Percentiles rank a stretch among this genome's conserved stretches.
Conservation (phyloP, 2,113 vertebrate genomes). For the Tragelaphus buxtoni region DNA sequence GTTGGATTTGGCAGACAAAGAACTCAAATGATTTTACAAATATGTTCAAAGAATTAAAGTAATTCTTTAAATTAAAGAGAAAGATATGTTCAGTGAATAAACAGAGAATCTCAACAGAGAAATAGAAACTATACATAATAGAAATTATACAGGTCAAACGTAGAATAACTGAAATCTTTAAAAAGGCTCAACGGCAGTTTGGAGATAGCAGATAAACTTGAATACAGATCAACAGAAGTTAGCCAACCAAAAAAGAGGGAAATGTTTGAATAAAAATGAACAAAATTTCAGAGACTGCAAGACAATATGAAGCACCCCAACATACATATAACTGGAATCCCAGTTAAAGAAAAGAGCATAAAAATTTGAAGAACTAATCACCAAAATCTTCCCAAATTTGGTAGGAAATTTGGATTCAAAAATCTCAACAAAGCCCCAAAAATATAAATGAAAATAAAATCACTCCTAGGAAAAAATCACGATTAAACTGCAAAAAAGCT, state of each 20-base stretch:
- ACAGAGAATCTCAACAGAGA: neutral
- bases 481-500: neutral
- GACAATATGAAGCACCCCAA: neutral
- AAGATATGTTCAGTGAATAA: neutral
- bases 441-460: neutral
- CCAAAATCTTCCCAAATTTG: neutral
- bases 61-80: neutral
- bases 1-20: neutral
- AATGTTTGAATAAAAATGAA: neutral
- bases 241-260: neutral
- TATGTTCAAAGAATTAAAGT: neutral
- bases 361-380: neutral
- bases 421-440: neutral
- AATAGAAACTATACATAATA: neutral
- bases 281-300: neutral
- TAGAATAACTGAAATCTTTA: neutral
- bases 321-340: neutral
- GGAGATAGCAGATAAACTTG: neutral
- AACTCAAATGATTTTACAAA: neutral
- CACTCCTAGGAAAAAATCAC: neutral
- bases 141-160: neutral
- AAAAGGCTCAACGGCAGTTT: neutral
- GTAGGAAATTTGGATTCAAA: neutral
- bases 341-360: neutral
- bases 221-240: neutral